These are phyloP conservation scores for Neomonachus schauinslandi DNA, from an alignment of 2,113 vertebrate species.

Conservation along the genomic window DNA sequence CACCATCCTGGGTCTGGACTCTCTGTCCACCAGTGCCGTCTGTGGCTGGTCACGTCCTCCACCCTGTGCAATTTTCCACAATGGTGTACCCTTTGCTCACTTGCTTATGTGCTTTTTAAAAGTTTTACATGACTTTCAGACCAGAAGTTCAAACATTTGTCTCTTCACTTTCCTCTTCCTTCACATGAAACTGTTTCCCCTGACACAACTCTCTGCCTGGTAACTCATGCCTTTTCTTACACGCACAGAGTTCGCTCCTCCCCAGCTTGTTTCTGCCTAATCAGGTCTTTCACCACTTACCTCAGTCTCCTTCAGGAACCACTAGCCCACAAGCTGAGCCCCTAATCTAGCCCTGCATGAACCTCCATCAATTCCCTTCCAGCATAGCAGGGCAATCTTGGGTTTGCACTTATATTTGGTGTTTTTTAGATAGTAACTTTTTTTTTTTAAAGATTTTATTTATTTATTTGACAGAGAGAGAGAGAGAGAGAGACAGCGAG, in stretches of 20 bases:
- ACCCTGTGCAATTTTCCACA: accelerated
- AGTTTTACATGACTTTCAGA: neutral
- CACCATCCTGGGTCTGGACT: accelerated
- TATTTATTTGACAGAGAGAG: too few species aligned
- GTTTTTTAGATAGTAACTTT: neutral
- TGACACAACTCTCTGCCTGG: neutral
- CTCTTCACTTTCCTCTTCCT: neutral
- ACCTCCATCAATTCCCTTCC: neutral
- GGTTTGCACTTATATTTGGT: neutral
- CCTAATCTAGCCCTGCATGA: too few species aligned
- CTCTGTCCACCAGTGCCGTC: too few species aligned
- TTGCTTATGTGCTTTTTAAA: neutral
- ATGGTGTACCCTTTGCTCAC: neutral
- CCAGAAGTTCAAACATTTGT: neutral
- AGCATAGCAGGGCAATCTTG: neutral
- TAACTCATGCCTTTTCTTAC: neutral
- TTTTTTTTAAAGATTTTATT: too few species aligned
- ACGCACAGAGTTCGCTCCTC: neutral
- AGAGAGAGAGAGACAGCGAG: too few species aligned
- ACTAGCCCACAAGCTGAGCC: neutral
- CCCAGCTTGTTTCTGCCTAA: neutral
- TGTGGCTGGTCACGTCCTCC: neutral
- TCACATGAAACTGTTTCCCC: neutral
- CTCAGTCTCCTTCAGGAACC: neutral
- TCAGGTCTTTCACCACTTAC: neutral